Percentiles rank a stretch among this genome's conserved stretches.
phyloP scores from a whole-genome alignment of 2,888 invertebrate genomes.

The Erebia epiphron region DNA sequence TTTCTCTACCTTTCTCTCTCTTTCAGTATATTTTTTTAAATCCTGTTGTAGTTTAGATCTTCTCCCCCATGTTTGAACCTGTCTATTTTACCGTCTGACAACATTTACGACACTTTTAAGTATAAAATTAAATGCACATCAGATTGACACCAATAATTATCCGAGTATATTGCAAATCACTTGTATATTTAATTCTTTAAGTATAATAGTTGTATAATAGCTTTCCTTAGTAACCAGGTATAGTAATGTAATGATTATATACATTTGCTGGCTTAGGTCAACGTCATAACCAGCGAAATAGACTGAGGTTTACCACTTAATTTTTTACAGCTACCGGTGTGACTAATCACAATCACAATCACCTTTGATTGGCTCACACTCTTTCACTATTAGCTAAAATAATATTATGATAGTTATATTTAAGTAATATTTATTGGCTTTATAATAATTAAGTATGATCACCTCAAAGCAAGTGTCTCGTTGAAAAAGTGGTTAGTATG shows the following conservation, averaged over 20 bases:
- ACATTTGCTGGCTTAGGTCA: too few species aligned
- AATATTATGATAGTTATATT: too few species aligned
- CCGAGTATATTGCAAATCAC: slow-evolving; percentile 5
- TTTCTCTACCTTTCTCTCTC: slow-evolving; percentile 16
- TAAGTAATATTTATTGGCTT: too few species aligned
- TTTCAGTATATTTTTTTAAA: slow-evolving; percentile 11
- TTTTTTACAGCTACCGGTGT: too few species aligned
- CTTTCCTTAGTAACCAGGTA: neutral
- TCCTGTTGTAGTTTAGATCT: slow-evolving; percentile 22
- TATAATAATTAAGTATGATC: too few species aligned
- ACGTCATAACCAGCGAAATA: too few species aligned
- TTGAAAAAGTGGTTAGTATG: too few species aligned
- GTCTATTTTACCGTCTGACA: neutral
- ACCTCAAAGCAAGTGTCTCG: too few species aligned
- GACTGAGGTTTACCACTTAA: too few species aligned
- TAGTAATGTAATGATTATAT: neutral
- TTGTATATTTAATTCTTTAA: neutral
- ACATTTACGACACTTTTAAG: slow-evolving; percentile 11
- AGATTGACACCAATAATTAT: neutral
- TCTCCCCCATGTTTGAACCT: neutral
- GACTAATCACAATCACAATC: too few species aligned
- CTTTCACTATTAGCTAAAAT: neutral
- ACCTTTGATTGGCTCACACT: neutral
- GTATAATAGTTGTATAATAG: neutral
- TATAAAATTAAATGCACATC: slow-evolving; percentile 18